Evolutionary conservation across 2,888 invertebrate species (phyloP), one percentile per base, ranked within the genome.

Genomic region (Drosophila melanocephala): DNA sequence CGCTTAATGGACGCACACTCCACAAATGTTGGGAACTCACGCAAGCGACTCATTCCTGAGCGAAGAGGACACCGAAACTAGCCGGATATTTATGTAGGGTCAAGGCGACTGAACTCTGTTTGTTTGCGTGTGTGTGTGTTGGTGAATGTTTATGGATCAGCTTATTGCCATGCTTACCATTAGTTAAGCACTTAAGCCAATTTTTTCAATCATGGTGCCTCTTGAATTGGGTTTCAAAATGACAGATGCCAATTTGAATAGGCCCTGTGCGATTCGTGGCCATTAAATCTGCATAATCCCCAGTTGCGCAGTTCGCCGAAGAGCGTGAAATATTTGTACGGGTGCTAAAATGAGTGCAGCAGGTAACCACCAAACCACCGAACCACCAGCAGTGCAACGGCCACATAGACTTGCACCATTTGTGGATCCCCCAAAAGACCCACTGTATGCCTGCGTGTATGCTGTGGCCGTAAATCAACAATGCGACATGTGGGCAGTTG

Each of bases 181-280:
- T 77, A 74, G 79, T 80, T 74, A 77, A 80, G 78, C 68, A 66
- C 71, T 80, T 80, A 77, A 77, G 79, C 82, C 82, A 81, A 77
- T 80, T 74, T 71, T 76, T 81, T 77, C 82, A 81, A 82, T 81
- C 71, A 66, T 37, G 71, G 50, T 28, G 62, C n/a, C 37, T 9
- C 44, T 47, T 22, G 50, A 62, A 52, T 33, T 37, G 64, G 37
- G 4, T 39, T 42, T 61, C 22, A 22, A 53, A 56, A 37, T 32
- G 44, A 47, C 65, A 52, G 59, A 56, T 66, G 66, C 62, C 77
- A 72, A 77, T 72, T 75, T 81, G 63, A 77, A 74, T 57, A 56
- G 69, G 68, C 58, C 28, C 39, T 47, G 26, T 44, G 16, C 51
- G n/a, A 52, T 50, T 57, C n/a, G 52, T 53, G 50, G 47, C 55